Base-by-base conservation (phyloP, 2,113 vertebrate genomes). In the Cyprinodon brontotheroides region DNA sequence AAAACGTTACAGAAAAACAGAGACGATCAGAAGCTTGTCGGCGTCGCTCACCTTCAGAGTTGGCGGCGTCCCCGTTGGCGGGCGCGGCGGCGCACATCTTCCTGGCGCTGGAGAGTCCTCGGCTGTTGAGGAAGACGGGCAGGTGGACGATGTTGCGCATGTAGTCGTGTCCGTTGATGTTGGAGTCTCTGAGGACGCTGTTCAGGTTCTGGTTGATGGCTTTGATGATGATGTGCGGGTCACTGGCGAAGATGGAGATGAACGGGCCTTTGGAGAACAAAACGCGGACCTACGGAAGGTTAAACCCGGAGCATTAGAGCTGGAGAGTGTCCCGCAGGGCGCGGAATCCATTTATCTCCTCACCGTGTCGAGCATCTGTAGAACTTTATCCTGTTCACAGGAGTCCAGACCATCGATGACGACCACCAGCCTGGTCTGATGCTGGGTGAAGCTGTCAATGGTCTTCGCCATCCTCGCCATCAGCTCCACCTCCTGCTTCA, bases 151-250 rank as follows among this genome's bases (percentile, higher is more conserved):
- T 97, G 82, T 98, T 98, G 47, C 98, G 87, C 98, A 99, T 99
- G 82, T 99, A 99, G 92, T 99, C 98, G 0, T 99, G 98, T 0
- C 98, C 98, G 3, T 99, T 99, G 86, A 99, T 98, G 90, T 99
- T 99, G 61, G 97, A 99, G 85, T 99, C 98, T 0, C 97, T 90
- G 0, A 99, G 94, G 72, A 99, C 97, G 6, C 96, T 97, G 89
- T 95, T 98, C 65, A 99, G 96, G 92, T 98, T 98, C 94, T 99
- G 97, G 91, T 99, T 99, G 86, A 99, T 98, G 57, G 98, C 98
- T 83, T 99, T 99, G 85, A 99, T 99, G 78, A 99, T 98, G 82
- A 99, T 99, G 84, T 99, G 98, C 0, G 98, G 97, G 77, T 99
- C 98, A 79, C 97, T 98, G 71, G 97, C 98, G 74, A 99, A 99